Evolutionary conservation across 2,888 invertebrate species (phyloP), one percentile per base, ranked within the genome.

Genomic region (Sarcophaga caerulescens): DNA sequence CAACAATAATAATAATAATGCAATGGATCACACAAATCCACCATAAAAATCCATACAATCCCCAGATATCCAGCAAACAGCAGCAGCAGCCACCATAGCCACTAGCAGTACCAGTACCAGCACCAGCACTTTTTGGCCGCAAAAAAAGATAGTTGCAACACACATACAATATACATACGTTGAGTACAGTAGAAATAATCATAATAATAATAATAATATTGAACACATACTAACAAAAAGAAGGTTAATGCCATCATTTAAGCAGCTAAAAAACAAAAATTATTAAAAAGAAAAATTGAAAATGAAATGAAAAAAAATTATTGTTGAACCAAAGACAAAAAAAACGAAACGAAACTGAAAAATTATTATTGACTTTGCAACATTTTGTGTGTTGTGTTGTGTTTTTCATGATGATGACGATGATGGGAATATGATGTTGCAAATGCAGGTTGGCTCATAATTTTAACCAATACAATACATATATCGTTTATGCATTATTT

Each of bases 1-100:
- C 19, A n/a, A 14, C 45, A 73, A 86, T 63, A 85, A 89, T 88
- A 88, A 89, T 88, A 90, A 89, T 88, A 90, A 89, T 90, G 91
- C 91, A 91, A 89, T 90, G 90, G 91, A 91, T 91, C 91, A 91
- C 90, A 91, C 90, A 91, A 91, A 91, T 91, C 91, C 90, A 89
- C 91, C 90, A 91, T 91, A 91, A 91, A 91, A 87, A 85, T 88
- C 86, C 84, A 75, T 66, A 12, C 19, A 81, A 75, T 57, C 44
- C 75, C n/a, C 21, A 57, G 60, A 71, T 60, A n/a, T 21, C 3
- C 14, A 74, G 47, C 23, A n/a, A 71, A 23, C 47, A 85, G 35
- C n/a, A 74, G 77, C 75, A 81, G 75, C 68, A 17, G 17, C 35
- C 35, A 52, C 47, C 17, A 52, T 52, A 19, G 60, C 21, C n/a